Evolutionary conservation across 1,140 invertebrate genomes (phyloP), one percentile per base, ranked within the genome.

Genomic region (Steinernema khuongi): DNA sequence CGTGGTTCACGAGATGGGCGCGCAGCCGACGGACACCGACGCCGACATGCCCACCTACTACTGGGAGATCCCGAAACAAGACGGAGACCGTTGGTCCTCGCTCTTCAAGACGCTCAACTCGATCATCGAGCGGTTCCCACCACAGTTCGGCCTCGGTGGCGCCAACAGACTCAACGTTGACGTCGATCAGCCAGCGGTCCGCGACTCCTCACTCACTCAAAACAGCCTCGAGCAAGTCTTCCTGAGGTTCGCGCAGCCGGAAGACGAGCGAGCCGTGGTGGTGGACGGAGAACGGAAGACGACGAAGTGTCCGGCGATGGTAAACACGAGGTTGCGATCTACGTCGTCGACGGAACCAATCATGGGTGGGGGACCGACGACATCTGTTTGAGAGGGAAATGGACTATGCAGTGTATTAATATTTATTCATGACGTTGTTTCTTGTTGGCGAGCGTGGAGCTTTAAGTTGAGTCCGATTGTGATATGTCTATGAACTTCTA

Each of bases 41-140:
- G 50, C 7, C 2, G 50, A 60, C 50, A 60, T 60, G 50, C 50
- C 50, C 4, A 60, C 50, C 11, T 60, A 60, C 50, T 60, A n/a
- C 50, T 60, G 50, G 50, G 50, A 60, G 50, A 60, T 60, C 50
- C 50, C 50, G 50, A 60, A 60, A 60, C 50, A 22, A 14, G 50
- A 60, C 11, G 50, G 19, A 14, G 50, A 60, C 50, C 50, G 50
- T 22, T 60, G 50, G 50, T 60, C 50, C 11, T 7, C 22, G 50
- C 50, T 60, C 50, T 60, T 60, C 50, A 60, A 60, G 50, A 60
- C 14, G 50, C 50, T 60, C 22, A 60, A 60, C 50, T 60, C 50
- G 50, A 60, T 60, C 50, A 60, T 60, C 50, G 50, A 60, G 14
- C 50, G 50, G 14, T 60, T 60, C 19, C 50, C 50, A 2, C 7